Evolutionary conservation across 2,797 vertebrate species (phyloP), one percentile per base, ranked within the genome.

Genomic region (Chrosomus eos): DNA sequence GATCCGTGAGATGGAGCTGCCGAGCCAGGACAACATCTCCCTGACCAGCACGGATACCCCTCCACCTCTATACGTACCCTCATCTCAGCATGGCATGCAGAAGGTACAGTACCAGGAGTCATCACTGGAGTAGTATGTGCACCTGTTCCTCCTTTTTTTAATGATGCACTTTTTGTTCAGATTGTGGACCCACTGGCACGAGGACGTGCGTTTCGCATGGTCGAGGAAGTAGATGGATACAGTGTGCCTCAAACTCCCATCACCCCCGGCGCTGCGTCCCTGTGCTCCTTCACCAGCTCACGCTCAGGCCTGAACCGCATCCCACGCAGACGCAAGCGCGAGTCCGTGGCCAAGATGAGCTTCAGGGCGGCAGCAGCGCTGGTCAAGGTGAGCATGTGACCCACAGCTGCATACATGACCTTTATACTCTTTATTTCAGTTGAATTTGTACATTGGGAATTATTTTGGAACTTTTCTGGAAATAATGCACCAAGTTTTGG

Each of bases 271-370:
- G 95, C 96, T 1, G 93, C 96, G 0, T 99, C 98, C 3, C 94
- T 99, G 82, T 99, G 97, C 94, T 99, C 98, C 90, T 97, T 99
- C 94, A 97, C 96, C 93, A 99, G 98, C 94, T 99, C 98, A 1
- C 97, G 97, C 90, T 99, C 97, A 0, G 97, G 96, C 77, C 97
- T 98, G 89, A 96, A 95, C 91, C 94, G 97, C 87, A 91, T 97
- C 88, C 97, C 97, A 0, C 94, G 96, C 19, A 92, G 97, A 85
- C 96, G 97, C 86, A 99, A 99, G 85, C 95, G 97, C 4, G 97
- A 99, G 85, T 99, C 98, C 0, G 98, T 99, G 10, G 98, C 98
- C 51, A 96, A 98, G 87, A 99, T 99, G 98, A 99, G 97, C 80
- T 96, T 99, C 90, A 96, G 97, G 79, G 98, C 97, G 0, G 98